These are phyloP conservation scores for Cephalotes varians DNA, from an alignment of 2,888 invertebrate species.

Conservation along the genomic window DNA sequence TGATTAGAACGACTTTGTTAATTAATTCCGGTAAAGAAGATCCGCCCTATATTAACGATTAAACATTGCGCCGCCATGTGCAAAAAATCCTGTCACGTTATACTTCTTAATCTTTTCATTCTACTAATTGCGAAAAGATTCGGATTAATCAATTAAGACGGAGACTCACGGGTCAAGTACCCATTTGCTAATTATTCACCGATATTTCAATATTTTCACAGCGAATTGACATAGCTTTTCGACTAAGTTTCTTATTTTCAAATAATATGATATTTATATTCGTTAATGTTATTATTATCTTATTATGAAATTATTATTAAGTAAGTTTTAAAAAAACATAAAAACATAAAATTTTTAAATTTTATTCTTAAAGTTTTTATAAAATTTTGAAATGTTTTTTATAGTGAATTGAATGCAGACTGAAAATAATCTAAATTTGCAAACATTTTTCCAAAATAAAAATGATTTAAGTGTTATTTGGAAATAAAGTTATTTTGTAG, in stretches of 20 bases:
- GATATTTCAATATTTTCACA: conserved; percentile 21
- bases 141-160: conserved; percentile 31
- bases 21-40: conserved; percentile 29
- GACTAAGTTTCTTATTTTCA: background rate
- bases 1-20: conserved; percentile 42
- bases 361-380: too few relatives aligned
- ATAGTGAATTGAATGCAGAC: background rate
- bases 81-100: background rate
- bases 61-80: background rate
- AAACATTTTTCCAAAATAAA: background rate
- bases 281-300: background rate
- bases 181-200: conserved; percentile 27
- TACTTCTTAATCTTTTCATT: conserved; percentile 7
- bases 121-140: conserved; percentile 22
- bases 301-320: too few relatives aligned
- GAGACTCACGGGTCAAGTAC: background rate
- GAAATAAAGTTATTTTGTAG: conserved; percentile 16
- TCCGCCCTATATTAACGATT: background rate
- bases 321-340: conserved; percentile 4
- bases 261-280: background rate
- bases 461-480: background rate
- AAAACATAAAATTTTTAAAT: conserved; percentile 5
- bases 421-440: background rate
- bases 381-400: conserved; percentile 6
- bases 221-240: background rate